Percentiles rank a stretch among this genome's conserved stretches.
These are phyloP conservation scores for Oceanites oceanicus DNA, from an alignment of 2,113 vertebrate genomes.

Conservation along the genomic window DNA sequence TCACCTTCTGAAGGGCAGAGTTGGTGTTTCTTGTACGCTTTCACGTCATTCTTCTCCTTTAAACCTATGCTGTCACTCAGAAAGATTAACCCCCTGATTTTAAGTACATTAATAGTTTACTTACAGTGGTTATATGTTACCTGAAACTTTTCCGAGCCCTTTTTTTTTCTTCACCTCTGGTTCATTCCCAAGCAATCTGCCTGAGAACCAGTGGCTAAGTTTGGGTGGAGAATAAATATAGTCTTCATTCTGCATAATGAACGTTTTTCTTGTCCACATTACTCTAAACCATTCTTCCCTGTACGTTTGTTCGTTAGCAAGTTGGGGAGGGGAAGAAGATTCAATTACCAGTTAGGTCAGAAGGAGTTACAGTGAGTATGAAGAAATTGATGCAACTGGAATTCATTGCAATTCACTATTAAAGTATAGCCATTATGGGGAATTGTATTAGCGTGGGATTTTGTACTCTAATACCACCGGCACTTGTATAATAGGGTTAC, in stretches of 20 bases:
- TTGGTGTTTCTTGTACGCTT: background rate
- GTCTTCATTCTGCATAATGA: background rate
- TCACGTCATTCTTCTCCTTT: background rate
- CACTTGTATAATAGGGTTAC: background rate
- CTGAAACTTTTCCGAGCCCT: background rate
- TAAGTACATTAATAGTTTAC: background rate
- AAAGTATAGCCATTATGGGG: background rate
- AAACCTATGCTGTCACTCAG: background rate
- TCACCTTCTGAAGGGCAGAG: background rate
- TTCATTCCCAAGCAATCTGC: background rate
- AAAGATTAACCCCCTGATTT: background rate
- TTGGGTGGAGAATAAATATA: background rate
- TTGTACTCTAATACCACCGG: background rate
- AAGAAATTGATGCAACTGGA: background rate
- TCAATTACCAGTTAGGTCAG: background rate
- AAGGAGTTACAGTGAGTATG: background rate
- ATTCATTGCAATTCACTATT: background rate
- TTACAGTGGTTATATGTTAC: background rate
- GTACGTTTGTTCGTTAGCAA: background rate
- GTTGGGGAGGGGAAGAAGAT: background rate
- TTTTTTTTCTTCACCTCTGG: background rate
- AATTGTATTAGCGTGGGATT: background rate
- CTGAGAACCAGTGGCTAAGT: background rate
- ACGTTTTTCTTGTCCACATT: background rate
- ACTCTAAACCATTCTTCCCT: background rate